These are phyloP conservation scores for Bucorvus abyssinicus DNA, from an alignment of 2,797 vertebrate species.

Conservation along the genomic window DNA sequence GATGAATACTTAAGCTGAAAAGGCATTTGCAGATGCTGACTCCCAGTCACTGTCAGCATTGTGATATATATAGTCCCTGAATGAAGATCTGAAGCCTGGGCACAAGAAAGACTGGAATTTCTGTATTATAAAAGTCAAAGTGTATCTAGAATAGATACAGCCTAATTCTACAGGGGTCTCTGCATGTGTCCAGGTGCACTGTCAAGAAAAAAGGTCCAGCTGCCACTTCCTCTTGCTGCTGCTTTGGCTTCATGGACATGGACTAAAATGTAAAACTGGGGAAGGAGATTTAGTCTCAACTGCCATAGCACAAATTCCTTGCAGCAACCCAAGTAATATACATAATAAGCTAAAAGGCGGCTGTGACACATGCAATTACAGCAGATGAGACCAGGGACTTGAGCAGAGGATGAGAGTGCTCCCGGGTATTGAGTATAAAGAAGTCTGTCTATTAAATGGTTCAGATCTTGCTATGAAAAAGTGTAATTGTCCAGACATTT, in stretches of 20 bases:
- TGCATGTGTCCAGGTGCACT: not conserved
- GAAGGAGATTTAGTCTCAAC: not conserved
- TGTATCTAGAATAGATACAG: not conserved
- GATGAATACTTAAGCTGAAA: not conserved
- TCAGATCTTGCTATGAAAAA: not conserved
- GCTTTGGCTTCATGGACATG: not conserved
- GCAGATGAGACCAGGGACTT: conserved; percentile 43
- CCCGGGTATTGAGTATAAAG: conserved; percentile 9
- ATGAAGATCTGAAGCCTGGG: not conserved
- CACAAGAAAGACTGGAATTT: not conserved
- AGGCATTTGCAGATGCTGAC: not conserved
- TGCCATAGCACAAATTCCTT: conserved; percentile 15
- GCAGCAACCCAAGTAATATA: conserved; percentile 32
- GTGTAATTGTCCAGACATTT: not conserved
- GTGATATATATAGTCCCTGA: not conserved
- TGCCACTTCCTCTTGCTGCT: not conserved
- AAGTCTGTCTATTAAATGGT: conserved; percentile 31
- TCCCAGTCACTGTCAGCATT: not conserved
- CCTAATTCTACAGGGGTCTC: not conserved
- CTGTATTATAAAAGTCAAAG: not conserved
- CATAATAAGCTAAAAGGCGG: conserved; percentile 53
- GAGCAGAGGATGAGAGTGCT: not conserved
- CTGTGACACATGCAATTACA: conserved; percentile 51
- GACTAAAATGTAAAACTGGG: not conserved
- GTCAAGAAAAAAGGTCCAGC: not conserved